Conservation (phyloP, 35 echinoderm and acorn worm genomes). For the Strongylocentrotus purpuratus region DNA sequence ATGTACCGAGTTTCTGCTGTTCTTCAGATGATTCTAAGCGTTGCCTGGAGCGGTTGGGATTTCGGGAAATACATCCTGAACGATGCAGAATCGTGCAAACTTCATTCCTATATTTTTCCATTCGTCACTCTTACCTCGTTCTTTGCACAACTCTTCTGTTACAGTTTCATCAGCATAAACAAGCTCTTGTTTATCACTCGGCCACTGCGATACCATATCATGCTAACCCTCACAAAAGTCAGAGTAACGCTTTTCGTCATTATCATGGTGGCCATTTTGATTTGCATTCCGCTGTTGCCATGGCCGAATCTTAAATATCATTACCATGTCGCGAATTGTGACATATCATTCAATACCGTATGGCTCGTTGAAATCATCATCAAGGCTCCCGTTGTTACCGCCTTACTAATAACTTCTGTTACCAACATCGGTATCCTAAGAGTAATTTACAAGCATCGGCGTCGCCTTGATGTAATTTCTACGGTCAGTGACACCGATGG, state of each 20-base stretch:
- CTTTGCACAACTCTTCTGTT: not conserved
- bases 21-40: not conserved
- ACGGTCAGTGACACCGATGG: not conserved
- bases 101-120: not conserved
- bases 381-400: not conserved
- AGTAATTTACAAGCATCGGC: not conserved
- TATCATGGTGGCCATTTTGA: not conserved
- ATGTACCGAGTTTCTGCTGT: not conserved
- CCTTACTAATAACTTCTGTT: not conserved
- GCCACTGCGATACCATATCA: not conserved
- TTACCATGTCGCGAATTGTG: not conserved
- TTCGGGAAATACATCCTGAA: not conserved
- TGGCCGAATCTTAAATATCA: not conserved
- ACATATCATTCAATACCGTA: not conserved
- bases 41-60: not conserved
- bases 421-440: conserved; percentile 3
- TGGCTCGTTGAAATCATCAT: not conserved
- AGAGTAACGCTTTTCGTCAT: not conserved
- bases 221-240: not conserved
- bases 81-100: not conserved
- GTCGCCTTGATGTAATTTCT: not conserved
- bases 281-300: not conserved
- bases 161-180: not conserved
- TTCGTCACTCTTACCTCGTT: not conserved
- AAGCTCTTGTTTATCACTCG: not conserved